Evolutionary conservation across 1,140 invertebrate species (phyloP).

Genomic region (Hypothenemus hampei): DNA sequence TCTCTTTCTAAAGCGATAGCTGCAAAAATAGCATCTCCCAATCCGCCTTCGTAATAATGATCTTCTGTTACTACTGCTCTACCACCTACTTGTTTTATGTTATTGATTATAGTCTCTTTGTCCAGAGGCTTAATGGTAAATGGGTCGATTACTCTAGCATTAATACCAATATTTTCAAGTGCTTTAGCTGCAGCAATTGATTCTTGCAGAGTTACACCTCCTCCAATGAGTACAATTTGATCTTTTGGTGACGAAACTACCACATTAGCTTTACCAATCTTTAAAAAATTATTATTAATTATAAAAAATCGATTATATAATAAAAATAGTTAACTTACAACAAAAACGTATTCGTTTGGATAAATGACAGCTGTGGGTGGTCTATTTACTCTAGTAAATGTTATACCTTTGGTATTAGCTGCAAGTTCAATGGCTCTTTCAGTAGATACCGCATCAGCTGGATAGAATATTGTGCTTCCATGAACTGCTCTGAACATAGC

Average conservation of each 20-base stretch:
- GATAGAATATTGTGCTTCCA: constrained; percentile 93
- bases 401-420: constrained; percentile 92
- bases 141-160: constrained; percentile 81
- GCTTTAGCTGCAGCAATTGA: constrained; percentile 78
- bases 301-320: constrained; percentile 3
- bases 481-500: constrained; percentile 93
- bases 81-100: constrained; percentile 77
- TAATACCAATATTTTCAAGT: constrained; percentile 64
- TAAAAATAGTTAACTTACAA: constrained; percentile 47
- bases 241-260: constrained; percentile 70
- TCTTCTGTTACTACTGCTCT: constrained; percentile 92
- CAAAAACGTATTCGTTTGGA: constrained; percentile 78
- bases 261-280: constrained; percentile 76
- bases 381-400: constrained; percentile 92
- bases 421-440: constrained; percentile 94
- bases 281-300: constrained; percentile 27
- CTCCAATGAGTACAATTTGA: constrained; percentile 81
- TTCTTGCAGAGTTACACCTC: constrained; percentile 90
- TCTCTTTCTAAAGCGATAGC: constrained; percentile 70
- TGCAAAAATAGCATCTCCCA: constrained; percentile 89
- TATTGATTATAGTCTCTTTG: constrained; percentile 64
- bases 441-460: constrained; percentile 89
- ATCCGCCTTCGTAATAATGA: constrained; percentile 92
- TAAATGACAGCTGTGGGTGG: constrained; percentile 88
- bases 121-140: constrained; percentile 98